Percentiles rank a stretch among this genome's conserved stretches.
Conservation (phyloP, 2,888 invertebrate genomes). For the Brachynemurus nebulosus region DNA sequence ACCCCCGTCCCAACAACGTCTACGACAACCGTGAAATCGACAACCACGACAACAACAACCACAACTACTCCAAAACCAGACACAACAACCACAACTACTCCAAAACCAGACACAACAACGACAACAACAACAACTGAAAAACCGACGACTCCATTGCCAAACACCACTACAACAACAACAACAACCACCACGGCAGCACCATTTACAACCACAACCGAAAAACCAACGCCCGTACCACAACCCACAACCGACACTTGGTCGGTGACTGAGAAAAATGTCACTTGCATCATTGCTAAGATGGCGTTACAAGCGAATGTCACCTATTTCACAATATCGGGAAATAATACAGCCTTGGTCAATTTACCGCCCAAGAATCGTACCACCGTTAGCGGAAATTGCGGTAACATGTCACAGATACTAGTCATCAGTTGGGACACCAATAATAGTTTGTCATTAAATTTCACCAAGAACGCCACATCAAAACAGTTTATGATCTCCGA, state of each 20-base stretch:
- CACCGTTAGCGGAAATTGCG: conserved; percentile 31
- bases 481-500: conserved; percentile 24
- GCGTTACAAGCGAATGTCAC: conserved; percentile 49
- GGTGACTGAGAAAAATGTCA: conserved; percentile 27
- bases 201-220: conserved; percentile 18
- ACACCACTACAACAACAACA: conserved; percentile 23
- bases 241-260: conserved; percentile 25
- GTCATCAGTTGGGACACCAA: conserved; percentile 27
- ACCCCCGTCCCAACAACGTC: not conserved
- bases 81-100: conserved; percentile 28
- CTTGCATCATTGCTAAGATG: conserved; percentile 52
- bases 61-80: conserved; percentile 29
- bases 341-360: conserved; percentile 28
- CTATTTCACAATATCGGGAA: conserved; percentile 33
- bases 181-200: conserved; percentile 22
- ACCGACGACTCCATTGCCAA: conserved; percentile 14
- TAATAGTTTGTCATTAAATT: conserved; percentile 21
- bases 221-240: conserved; percentile 26
- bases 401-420: conserved; percentile 26
- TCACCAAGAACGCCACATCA: conserved; percentile 29
- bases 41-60: conserved; percentile 9
- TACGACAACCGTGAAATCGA: not conserved
- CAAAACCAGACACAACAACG: conserved; percentile 25
- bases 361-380: conserved; percentile 31
- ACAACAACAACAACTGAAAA: conserved; percentile 20